Conservation (phyloP, 2,888 invertebrate species). For the Hymenopus coronatus region DNA sequence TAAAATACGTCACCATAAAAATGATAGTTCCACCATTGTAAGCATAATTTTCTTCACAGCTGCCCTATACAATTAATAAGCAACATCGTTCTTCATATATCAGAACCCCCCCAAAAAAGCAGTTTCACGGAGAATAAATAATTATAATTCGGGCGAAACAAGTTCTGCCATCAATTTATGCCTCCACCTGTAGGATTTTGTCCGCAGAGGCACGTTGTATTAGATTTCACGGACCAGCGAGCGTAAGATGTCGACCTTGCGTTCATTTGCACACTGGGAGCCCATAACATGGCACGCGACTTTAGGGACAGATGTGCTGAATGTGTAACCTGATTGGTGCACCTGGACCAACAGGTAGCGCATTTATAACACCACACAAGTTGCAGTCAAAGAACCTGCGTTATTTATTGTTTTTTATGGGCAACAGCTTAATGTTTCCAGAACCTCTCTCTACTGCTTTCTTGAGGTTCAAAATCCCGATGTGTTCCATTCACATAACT, state of each 20-base stretch:
- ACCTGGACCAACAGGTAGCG: neutral
- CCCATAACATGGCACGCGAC: neutral
- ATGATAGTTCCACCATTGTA: neutral
- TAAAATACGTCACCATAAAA: neutral
- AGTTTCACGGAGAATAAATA: neutral
- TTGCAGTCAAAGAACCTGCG: too few species aligned
- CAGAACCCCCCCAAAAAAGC: neutral
- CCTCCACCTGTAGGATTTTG: neutral
- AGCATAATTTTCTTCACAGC: neutral
- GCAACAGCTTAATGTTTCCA: too few species aligned
- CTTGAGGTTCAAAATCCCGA: too few species aligned
- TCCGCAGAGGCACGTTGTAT: neutral
- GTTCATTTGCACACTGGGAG: neutral
- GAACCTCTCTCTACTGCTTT: too few species aligned
- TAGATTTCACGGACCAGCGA: neutral
- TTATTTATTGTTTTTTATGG: too few species aligned
- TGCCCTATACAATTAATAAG: neutral
- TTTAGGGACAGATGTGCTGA: neutral
- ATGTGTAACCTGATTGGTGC: neutral
- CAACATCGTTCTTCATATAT: neutral
- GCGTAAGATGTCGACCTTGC: neutral
- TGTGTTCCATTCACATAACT: too few species aligned
- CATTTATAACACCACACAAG: neutral
- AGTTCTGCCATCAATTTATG: neutral
- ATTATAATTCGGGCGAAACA: neutral